Evolutionary conservation across 2,888 invertebrate genomes (phyloP), one percentile per base, ranked within the genome.

Genomic region (Aspidapion aeneum): DNA sequence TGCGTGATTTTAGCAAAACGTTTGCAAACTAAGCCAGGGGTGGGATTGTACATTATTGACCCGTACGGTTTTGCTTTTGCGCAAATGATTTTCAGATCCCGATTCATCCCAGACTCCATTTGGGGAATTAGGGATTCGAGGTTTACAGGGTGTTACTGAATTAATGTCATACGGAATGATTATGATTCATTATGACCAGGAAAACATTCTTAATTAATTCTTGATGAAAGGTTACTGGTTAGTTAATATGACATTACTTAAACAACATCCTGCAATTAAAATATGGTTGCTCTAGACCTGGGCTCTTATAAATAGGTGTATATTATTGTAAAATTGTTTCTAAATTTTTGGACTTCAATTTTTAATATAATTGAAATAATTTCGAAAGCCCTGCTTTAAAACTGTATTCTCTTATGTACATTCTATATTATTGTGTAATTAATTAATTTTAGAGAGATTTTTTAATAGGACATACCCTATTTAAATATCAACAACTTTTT

Each of bases 31-130:
- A 35, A 55, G 5, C 18, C 55, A 55, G 55, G 56, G 68, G 60
- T 69, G 68, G 69, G 69, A 72, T 73, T 72, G 72, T 70, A 72
- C 69, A 72, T 70, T 69, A 68, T 70, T 68, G 68, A 71, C 72
- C 72, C 71, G 71, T 72, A 71, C 70, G 62, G 66, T 63, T 61
- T 66, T 63, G 64, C 68, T 50, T 59, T 68, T 66, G 67, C 68
- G 69, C 68, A 35, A 35, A 35, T 35, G 3, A 35, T 12, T 35
- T 35, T 35, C 35, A 35, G 12, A 35, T 35, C 35, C 35, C 35
- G 35, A 35, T 35, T 3, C 35, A 35, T 35, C 35, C n/a, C n/a
- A 7, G 35, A 35, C 35, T 35, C 35, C 35, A 3, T 35, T 3
- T 35, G 3, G 12, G 35, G 35, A 35, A 7, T n/a, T n/a, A n/a